Evolutionary conservation across 2,113 vertebrate genomes (phyloP).

Genomic region (Lasiurus cinereus): DNA sequence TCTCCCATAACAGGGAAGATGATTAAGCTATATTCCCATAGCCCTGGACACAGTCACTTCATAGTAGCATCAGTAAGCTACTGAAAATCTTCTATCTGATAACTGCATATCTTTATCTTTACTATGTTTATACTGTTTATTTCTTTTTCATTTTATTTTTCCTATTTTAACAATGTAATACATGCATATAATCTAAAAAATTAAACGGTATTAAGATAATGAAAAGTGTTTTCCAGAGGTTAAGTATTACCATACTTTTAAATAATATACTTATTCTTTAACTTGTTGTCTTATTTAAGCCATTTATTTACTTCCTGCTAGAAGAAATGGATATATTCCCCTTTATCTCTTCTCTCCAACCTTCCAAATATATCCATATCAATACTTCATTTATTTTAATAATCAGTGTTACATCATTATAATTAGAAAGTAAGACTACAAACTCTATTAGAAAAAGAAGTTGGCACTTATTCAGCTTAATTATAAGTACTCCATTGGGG

Average conservation of each 20-base stretch:
- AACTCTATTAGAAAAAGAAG: neutral
- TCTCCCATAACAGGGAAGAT: neutral
- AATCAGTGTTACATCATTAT: neutral
- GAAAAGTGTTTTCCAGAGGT: neutral
- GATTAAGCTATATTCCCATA: neutral
- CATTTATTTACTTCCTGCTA: neutral
- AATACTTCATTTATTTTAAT: constrained; percentile 6
- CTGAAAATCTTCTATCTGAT: neutral
- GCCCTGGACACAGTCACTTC: neutral
- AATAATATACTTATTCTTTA: neutral
- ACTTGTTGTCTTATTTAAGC: neutral
- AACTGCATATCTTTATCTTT: neutral
- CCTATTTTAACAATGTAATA: neutral
- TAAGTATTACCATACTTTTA: neutral
- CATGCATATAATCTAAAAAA: neutral
- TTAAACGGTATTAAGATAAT: neutral
- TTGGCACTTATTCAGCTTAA: neutral
- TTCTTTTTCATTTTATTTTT: neutral
- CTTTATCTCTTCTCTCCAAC: neutral
- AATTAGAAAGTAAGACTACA: neutral
- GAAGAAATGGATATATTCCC: neutral
- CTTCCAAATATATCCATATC: neutral
- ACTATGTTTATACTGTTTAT: neutral
- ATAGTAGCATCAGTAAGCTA: neutral
- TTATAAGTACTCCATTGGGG: neutral